A percentile compares a stretch with the other conserved stretches of the same genome.
Conservation (phyloP, 2,888 invertebrate genomes). For the Campoplex nolae region DNA sequence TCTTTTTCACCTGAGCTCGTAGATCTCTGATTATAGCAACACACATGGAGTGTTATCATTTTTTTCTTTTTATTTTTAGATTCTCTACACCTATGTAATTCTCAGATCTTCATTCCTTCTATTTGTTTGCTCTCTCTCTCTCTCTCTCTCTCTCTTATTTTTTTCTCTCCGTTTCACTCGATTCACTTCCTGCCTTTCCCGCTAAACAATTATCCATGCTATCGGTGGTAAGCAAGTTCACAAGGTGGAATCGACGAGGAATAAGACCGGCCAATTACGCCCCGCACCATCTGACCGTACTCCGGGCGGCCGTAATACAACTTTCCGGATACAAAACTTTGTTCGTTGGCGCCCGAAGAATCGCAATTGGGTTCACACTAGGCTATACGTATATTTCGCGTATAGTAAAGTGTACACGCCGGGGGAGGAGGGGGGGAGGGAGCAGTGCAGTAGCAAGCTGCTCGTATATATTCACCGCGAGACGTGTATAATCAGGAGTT, state of each 20-base stretch:
- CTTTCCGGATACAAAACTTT: slow-evolving; percentile 58
- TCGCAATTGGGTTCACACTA: slow-evolving; percentile 47
- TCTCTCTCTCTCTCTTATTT: neutral
- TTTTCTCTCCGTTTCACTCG: slow-evolving; percentile 3
- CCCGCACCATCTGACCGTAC: slow-evolving; percentile 34
- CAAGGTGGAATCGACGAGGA: slow-evolving; percentile 63
- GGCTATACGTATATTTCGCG: slow-evolving; percentile 11
- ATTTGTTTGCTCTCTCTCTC: neutral
- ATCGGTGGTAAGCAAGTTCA: slow-evolving; percentile 68
- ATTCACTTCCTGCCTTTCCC: slow-evolving; percentile 33
- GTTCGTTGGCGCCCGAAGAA: slow-evolving; percentile 39
- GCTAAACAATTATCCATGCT: slow-evolving; percentile 68
- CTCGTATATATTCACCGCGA: slow-evolving; percentile 31
- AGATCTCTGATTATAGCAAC: slow-evolving; percentile 8
- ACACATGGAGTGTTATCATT: neutral
- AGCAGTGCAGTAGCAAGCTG: slow-evolving; percentile 36
- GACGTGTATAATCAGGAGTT: slow-evolving; percentile 61
- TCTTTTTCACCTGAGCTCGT: slow-evolving; percentile 56
- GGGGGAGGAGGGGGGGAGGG: neutral
- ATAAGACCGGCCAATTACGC: slow-evolving; percentile 75
- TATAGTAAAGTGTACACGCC: slow-evolving; percentile 11
- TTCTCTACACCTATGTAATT: slow-evolving; percentile 17
- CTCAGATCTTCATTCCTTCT: slow-evolving; percentile 12
- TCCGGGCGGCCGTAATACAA: slow-evolving; percentile 38
- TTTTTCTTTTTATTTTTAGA: neutral